Conservation (phyloP, 2,888 invertebrate genomes). For the Scaptomyza tumidula region DNA sequence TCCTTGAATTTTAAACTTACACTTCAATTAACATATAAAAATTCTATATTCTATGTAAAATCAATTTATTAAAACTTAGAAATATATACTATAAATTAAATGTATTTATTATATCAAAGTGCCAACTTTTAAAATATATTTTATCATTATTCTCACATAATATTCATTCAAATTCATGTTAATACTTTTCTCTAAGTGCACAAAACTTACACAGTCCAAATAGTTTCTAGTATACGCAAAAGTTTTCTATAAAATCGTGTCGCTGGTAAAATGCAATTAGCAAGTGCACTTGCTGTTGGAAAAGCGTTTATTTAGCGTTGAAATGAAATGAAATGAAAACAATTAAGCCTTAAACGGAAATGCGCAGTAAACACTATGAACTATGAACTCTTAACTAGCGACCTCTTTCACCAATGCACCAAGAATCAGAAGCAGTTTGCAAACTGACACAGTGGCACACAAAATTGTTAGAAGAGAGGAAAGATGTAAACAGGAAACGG, state of each 20-base stretch:
- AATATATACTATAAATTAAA: no score
- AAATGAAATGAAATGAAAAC: conserved; percentile 65
- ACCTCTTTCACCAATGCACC: conserved; percentile 17
- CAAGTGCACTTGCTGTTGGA: conserved; percentile 35
- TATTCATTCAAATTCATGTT: neutral
- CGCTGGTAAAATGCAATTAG: conserved; percentile 54
- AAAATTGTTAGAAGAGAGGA: conserved; percentile 3
- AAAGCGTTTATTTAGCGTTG: conserved; percentile 60
- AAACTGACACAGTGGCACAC: conserved; percentile 41
- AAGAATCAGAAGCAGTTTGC: conserved; percentile 1
- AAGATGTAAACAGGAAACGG: conserved; percentile 1
- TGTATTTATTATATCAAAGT: no score
- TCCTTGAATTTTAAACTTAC: conserved; percentile 3
- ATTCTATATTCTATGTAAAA: no score
- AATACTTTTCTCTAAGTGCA: neutral
- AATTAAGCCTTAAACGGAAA: conserved; percentile 65
- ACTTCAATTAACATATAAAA: neutral
- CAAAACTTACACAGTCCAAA: conserved; percentile 11
- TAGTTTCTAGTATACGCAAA: conserved; percentile 18
- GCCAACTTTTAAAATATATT: no score
- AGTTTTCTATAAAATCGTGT: conserved; percentile 38
- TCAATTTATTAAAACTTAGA: no score
- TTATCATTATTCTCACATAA: no score
- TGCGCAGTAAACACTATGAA: conserved; percentile 25
- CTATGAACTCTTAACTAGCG: conserved; percentile 30